Percentiles rank a stretch among this genome's conserved stretches.
Conservation (phyloP, 2,797 vertebrate genomes). For the Sibirionetta formosa region DNA sequence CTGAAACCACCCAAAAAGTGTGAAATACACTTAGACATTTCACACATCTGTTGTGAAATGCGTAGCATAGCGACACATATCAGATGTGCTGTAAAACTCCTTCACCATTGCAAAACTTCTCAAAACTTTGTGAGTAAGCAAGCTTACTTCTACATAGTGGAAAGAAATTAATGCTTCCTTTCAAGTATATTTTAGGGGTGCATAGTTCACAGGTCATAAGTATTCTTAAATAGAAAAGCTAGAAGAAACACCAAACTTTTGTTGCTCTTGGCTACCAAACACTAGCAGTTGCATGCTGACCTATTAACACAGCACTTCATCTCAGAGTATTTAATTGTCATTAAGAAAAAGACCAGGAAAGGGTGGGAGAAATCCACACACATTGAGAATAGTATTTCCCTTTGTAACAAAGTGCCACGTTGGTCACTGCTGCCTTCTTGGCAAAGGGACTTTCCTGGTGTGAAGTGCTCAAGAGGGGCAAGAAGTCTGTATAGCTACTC, state of each 20-base stretch:
- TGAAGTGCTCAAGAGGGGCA: background rate
- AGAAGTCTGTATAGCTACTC: background rate
- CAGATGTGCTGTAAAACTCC: background rate
- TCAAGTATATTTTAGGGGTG: background rate
- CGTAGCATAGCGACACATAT: background rate
- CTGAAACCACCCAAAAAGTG: background rate
- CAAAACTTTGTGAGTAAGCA: background rate
- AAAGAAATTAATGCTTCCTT: background rate
- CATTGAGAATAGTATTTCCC: background rate
- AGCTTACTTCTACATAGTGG: background rate
- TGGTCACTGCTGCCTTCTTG: background rate
- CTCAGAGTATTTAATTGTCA: background rate
- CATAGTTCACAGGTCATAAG: background rate
- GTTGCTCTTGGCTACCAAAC: background rate
- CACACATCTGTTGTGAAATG: background rate
- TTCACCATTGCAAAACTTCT: background rate
- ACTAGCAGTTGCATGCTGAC: background rate
- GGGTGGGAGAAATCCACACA: background rate
- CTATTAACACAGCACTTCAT: background rate
- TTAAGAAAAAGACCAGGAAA: background rate
- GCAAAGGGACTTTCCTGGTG: background rate
- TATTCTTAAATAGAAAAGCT: background rate
- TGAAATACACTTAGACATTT: background rate
- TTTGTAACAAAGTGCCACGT: rapidly evolving
- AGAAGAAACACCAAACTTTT: background rate